Base-by-base conservation (phyloP, 2,113 vertebrate genomes). In the Regulus satrapa region DNA sequence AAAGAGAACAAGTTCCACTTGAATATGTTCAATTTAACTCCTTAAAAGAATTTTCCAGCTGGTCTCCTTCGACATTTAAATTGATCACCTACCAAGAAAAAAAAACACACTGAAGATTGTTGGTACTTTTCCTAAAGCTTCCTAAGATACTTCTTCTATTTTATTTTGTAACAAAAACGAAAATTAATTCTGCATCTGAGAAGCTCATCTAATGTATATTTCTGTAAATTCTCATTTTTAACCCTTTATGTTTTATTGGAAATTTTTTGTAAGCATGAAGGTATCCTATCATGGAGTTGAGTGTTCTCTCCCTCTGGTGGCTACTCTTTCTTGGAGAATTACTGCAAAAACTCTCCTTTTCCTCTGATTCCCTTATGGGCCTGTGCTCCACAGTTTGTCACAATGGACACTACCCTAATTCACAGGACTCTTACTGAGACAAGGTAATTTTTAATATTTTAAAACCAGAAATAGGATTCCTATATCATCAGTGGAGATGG, bases 21-120 rank as follows among this genome's bases (percentile, higher is more conserved):
- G 41, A 93, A 78, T 90, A 78, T 88, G 59, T 81, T 90, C 68
- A 63, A 32, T 86, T 90, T 92, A 95, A 89, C 71, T 88, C 92
- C 91, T 85, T 40, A 2, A 46, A 82, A 83, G 28, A 93, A 64
- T 88, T 94, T 92, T 85, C 61, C 68, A n/a, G 8, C 56, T 59
- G 59, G 25, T 81, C 19, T 92, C 43, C 34, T 94, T 86, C 34
- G 8, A 71, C 68, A 75, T 81, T 86, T 90, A 56, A 86, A 92
- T 80, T 55, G 34, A 92, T 94, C 63, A 90, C 48, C 71, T 80
- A 71, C 43, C 12, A 93, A 81, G 52, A 26, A 64, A 51, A 71
- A 67, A 34, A 34, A 61, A 9, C 24, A 54, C 29, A 43, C 49
- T n/a, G 54, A 74, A 34, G 34, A 7, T 32, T 80, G 14, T 67